Evolutionary conservation across 2,888 invertebrate genomes (phyloP), one percentile per base, ranked within the genome.

Genomic region (Thereva unica): DNA sequence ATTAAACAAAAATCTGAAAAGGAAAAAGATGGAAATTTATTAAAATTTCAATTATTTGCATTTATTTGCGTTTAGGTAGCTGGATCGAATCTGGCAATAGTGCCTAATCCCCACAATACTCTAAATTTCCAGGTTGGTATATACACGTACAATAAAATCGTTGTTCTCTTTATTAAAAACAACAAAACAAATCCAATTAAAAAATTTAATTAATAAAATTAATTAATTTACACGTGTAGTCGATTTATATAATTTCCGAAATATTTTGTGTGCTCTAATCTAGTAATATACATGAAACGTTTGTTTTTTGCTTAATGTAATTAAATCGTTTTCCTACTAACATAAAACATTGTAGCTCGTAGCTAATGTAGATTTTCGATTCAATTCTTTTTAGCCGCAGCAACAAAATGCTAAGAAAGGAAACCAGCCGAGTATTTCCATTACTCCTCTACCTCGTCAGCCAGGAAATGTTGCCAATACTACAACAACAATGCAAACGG

Each of bases 351-450:
- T 23, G 1, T 23, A 23, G 23, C 23, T 23, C 23, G 23, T 23
- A 23, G 23, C 23, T 23, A 23, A 23, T 23, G 23, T 23, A 23
- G 23, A 23, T 23, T 23, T 23, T 23, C 23, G 23, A 41, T 34
- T 5, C 10, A 47, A 37, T 49, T 10, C 4, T 59, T 35, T 10
- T 44, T 38, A 12, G 8, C 34, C 54, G 45, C 64, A 64, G 38
- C 64, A 52, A 35, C 54, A 54, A 38, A 64, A 54, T 64, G 23
- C 55, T 47, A 64, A 55, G 47, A 64, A 64, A 66, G 73, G 77
- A 52, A 78, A 80, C 8, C 92, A 93, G 78, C 93, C 93, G 23
- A 93, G 93, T 80, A 93, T 94, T 82, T 93, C 93, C 44, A 94
- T 94, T 78, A 93, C 94, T 68, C 93, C 94, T 56, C 83, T 93